Conservation (phyloP, 2,113 vertebrate genomes). For the Argyrosomus japonicus region DNA sequence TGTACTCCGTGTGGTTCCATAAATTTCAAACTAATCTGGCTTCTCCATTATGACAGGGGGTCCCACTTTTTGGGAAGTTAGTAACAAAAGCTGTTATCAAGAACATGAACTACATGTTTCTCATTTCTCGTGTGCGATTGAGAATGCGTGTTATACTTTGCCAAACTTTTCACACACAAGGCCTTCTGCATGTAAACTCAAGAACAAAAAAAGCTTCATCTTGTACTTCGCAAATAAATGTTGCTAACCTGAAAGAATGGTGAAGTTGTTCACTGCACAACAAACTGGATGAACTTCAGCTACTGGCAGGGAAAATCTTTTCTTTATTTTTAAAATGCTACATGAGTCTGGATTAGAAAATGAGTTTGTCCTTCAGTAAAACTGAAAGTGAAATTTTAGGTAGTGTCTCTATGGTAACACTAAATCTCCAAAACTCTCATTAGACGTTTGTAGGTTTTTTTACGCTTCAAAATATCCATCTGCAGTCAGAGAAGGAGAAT, state of each 20-base stretch:
- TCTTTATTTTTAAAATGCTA: background rate
- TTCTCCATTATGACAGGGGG: background rate
- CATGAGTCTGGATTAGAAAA: too few relatives aligned
- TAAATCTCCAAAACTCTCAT: too few relatives aligned
- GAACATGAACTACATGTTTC: background rate
- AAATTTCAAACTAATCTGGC: background rate
- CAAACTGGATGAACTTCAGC: background rate
- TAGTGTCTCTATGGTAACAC: too few relatives aligned
- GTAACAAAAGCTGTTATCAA: background rate
- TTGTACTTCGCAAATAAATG: background rate
- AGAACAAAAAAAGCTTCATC: background rate
- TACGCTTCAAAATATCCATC: too few relatives aligned
- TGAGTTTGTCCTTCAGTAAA: too few relatives aligned
- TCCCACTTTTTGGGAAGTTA: background rate
- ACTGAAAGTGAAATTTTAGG: too few relatives aligned
- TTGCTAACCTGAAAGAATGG: background rate
- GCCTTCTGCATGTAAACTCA: background rate
- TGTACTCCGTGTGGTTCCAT: background rate
- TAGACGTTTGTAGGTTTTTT: too few relatives aligned
- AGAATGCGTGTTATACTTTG: background rate
- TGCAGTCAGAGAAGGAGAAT: too few relatives aligned
- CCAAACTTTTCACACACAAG: background rate
- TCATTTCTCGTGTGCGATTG: background rate
- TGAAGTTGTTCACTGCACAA: background rate
- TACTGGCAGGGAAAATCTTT: background rate